phyloP scores from a whole-genome alignment of 2,888 invertebrate genomes.

The Heteromurus nitidus region DNA sequence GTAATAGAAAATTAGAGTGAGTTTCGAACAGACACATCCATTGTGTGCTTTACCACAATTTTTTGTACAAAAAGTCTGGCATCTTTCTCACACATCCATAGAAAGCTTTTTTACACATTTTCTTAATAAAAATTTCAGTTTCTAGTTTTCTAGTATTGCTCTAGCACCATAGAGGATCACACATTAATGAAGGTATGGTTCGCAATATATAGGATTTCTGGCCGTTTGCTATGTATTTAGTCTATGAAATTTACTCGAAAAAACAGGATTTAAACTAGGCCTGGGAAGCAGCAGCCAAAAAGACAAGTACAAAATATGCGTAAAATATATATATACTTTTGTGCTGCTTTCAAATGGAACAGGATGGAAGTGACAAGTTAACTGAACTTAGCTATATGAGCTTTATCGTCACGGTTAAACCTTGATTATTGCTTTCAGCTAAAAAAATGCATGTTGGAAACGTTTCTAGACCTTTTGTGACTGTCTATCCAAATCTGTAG shows the following conservation, averaged over 20 bases:
- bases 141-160: too few species aligned
- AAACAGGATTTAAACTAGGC: conserved; percentile 10
- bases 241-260: too few species aligned
- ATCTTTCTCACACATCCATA: not conserved
- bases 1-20: not conserved
- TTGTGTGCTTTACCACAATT: conserved; percentile 19
- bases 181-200: too few species aligned
- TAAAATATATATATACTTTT: not conserved
- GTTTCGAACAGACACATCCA: conserved; percentile 9
- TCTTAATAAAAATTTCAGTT: not conserved
- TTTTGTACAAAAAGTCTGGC: not conserved
- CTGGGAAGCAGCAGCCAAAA: not conserved
- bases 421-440: conserved; percentile 35
- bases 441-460: too few species aligned
- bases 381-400: conserved; percentile 24
- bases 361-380: conserved; percentile 33
- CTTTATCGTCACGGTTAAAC: conserved; percentile 14
- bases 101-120: not conserved
- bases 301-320: too few species aligned
- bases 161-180: too few species aligned
- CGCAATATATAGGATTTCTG: not conserved
- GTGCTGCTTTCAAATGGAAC: conserved; percentile 5
- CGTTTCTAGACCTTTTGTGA: too few species aligned
- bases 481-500: too few species aligned
- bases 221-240: too few species aligned